phyloP scores from a whole-genome alignment of 2,797 vertebrate genomes.

The Denticeps clupeoides region DNA sequence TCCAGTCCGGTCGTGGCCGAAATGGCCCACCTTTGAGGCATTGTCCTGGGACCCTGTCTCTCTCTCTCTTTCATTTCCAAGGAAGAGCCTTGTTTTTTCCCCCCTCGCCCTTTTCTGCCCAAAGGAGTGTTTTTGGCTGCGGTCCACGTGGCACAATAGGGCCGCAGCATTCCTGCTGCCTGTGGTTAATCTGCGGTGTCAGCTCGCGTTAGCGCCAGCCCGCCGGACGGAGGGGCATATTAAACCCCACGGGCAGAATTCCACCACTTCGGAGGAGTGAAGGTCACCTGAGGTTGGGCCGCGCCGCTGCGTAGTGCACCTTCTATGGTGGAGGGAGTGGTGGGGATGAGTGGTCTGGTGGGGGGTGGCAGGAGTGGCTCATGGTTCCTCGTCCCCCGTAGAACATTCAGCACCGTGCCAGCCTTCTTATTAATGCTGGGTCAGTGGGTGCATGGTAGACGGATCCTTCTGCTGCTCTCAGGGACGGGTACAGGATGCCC shows the following conservation, averaged over 20 bases:
- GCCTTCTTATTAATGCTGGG: too few relatives aligned
- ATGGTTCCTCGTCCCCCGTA: too few relatives aligned
- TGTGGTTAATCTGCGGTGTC: conserved; percentile 99
- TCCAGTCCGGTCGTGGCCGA: not conserved
- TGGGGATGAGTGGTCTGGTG: not conserved
- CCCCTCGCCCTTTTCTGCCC: conserved; percentile 44
- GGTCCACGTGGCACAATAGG: conserved; percentile 91
- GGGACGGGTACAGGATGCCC: too few relatives aligned
- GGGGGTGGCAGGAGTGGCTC: too few relatives aligned
- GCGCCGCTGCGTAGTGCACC: conserved; percentile 17
- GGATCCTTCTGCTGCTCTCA: too few relatives aligned
- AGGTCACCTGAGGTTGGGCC: conserved; percentile 51
- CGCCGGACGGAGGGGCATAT: conserved; percentile 95
- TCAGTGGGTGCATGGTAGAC: too few relatives aligned
- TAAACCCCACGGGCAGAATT: conserved; percentile 89
- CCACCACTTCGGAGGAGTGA: conserved; percentile 59
- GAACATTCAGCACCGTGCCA: too few relatives aligned
- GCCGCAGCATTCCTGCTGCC: conserved; percentile 96
- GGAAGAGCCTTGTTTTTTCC: conserved; percentile 40
- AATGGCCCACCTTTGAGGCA: conserved; percentile 1
- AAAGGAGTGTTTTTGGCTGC: conserved; percentile 80
- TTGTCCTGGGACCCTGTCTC: conserved; percentile 9
- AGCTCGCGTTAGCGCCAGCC: conserved; percentile 96
- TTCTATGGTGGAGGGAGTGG: not conserved
- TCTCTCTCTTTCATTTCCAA: conserved; percentile 8